phyloP scores from a whole-genome alignment of 2,113 vertebrate genomes.

The Brachyhypopomus occidentalis region DNA sequence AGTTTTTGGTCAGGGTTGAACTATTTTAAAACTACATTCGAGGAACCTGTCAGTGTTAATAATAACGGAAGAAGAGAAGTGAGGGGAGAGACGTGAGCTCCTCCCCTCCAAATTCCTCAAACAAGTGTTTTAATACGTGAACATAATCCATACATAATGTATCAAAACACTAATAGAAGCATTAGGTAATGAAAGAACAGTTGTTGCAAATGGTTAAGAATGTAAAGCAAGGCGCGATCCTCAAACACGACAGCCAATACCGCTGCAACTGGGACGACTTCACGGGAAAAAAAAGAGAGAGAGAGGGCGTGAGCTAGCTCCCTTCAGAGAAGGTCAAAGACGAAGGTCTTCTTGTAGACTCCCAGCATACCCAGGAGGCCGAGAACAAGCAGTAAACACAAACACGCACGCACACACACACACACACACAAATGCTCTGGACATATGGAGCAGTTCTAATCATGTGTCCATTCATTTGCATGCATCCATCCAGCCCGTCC shows the following conservation, averaged over 20 bases:
- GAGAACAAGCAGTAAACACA: conserved; percentile 18
- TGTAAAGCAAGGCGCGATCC: conserved; percentile 29
- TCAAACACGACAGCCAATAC: conserved; percentile 15
- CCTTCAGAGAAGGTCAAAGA: neutral
- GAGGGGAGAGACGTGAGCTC: neutral
- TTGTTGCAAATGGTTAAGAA: conserved; percentile 29
- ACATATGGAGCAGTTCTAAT: conserved; percentile 74
- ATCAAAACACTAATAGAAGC: conserved; percentile 25
- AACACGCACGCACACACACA: conserved; percentile 15
- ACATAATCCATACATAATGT: conserved; percentile 24
- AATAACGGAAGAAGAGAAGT: neutral
- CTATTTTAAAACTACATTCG: conserved; percentile 23
- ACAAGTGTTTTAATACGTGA: neutral
- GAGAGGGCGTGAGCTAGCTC: neutral
- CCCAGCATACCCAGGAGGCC: conserved; percentile 2
- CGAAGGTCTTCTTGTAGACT: neutral
- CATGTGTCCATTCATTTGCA: conserved; percentile 72
- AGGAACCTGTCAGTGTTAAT: neutral
- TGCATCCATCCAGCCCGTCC: conserved; percentile 66
- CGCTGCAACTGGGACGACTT: neutral
- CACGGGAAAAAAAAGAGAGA: conserved; percentile 10
- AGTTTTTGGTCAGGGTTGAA: neutral
- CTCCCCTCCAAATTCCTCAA: conserved; percentile 20
- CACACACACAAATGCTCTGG: conserved; percentile 60
- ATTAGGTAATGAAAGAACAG: conserved; percentile 21